phyloP scores from a whole-genome alignment of 2,113 vertebrate species.

The Gasterosteus nipponicus region DNA sequence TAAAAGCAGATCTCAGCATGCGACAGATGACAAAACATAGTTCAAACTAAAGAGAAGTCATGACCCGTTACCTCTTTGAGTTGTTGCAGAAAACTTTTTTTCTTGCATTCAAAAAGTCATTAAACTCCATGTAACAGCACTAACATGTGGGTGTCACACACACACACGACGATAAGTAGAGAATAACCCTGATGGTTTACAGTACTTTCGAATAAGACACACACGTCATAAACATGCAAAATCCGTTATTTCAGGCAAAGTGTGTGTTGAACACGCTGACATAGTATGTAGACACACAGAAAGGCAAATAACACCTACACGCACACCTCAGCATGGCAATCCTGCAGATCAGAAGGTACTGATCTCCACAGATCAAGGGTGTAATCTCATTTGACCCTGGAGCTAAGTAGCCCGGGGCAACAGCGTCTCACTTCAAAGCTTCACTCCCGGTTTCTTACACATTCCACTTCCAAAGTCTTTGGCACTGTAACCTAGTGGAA shows the following conservation, averaged over 20 bases:
- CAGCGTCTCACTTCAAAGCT: slow-evolving; percentile 73
- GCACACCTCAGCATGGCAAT: slow-evolving; percentile 35
- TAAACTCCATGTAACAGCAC: neutral
- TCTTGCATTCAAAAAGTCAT: neutral
- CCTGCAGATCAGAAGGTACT: slow-evolving; percentile 57
- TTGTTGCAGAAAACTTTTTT: neutral
- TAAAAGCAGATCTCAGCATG: no score
- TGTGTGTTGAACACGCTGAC: neutral
- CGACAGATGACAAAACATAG: no score
- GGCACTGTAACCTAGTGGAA: slow-evolving; percentile 47
- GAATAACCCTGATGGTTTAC: no score
- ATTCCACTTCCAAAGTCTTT: slow-evolving; percentile 61
- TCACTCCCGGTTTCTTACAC: slow-evolving; percentile 62
- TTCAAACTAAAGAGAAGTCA: no score
- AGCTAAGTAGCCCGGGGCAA: slow-evolving; percentile 71
- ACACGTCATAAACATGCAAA: neutral
- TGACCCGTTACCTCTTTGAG: neutral
- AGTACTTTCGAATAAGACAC: neutral
- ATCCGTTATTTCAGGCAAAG: neutral
- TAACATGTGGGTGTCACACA: neutral
- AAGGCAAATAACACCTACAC: slow-evolving; percentile 10
- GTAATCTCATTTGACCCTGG: slow-evolving; percentile 72
- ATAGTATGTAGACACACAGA: neutral
- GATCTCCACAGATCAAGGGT: slow-evolving; percentile 68
- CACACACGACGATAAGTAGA: neutral